These are phyloP conservation scores for Mola mola DNA, from an alignment of 2,113 vertebrate species.

Conservation along the genomic window DNA sequence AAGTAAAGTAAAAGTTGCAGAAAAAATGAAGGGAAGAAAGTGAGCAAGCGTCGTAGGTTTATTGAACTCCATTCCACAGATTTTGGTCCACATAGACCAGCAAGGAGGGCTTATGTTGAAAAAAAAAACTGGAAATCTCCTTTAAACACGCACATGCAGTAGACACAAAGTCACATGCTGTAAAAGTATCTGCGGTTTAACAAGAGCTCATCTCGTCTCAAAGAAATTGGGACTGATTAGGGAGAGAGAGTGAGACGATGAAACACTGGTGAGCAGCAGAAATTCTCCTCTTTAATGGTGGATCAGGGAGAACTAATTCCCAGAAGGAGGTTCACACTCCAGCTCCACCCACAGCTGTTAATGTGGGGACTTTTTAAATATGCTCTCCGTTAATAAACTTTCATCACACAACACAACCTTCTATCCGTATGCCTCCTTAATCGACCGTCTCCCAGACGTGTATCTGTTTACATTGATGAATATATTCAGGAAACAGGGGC, in stretches of 20 bases:
- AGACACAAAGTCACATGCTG: not conserved
- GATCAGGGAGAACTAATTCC: slow-evolving; percentile 44
- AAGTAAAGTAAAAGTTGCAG: no score
- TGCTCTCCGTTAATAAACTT: slow-evolving; percentile 31
- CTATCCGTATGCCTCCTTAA: not conserved
- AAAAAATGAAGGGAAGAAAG: no score
- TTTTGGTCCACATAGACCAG: no score
- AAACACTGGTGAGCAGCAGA: slow-evolving; percentile 19
- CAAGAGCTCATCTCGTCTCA: slow-evolving; percentile 6
- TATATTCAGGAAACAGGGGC: not conserved
- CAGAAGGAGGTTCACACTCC: slow-evolving; percentile 37
- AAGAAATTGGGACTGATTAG: slow-evolving; percentile 24
- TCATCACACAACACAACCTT: slow-evolving; percentile 20
- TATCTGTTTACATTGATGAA: no score
- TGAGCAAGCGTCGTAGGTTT: no score
- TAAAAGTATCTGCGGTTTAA: slow-evolving; percentile 12
- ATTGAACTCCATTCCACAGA: no score
- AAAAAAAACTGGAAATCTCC: no score
- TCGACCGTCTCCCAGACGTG: not conserved
- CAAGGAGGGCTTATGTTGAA: no score
- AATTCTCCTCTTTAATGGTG: slow-evolving; percentile 43
- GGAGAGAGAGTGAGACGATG: slow-evolving; percentile 23
- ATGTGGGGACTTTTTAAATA: slow-evolving; percentile 33
- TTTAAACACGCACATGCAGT: no score
- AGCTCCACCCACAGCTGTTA: slow-evolving; percentile 36